Evolutionary conservation across 2,797 vertebrate species (phyloP), one percentile per base, ranked within the genome.

Genomic region (Peromyscus eremicus): DNA sequence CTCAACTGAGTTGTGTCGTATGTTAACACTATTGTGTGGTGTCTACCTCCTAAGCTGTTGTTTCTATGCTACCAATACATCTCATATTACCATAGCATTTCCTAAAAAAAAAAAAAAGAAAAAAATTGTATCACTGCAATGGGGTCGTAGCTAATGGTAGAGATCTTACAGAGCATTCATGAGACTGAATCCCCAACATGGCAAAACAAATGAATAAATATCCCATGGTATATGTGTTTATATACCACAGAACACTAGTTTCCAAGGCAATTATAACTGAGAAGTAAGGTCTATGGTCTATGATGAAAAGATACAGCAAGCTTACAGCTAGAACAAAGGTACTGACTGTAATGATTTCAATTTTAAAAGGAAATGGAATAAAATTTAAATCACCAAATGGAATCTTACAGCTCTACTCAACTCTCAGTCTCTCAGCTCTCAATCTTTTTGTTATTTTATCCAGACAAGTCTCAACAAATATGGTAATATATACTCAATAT

Each of bases 401-500:
- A 83, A 77, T 62, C n/a, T 40, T 82, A 73, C 11, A 85, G 60
- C 86, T 76, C 14, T 12, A 82, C 86, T 83, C 37, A 32, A 57
- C 27, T 76, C 52, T 75, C 70, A 94, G 43, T 90, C 95, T 75
- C 57, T 14, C 5, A 55, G 5, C 21, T 60, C 57, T 90, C 46
- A 23, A n/a, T 23, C 23, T 89, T 46, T 14, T 55, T 87, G 27
- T 92, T 84, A 70, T 86, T 87, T 49, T 76, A 46, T 37, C n/a
- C 52, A 57, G 64, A 97, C 96, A 93, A 86, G 17, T 34, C 70
- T 94, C 62, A 82, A 37, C 17, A 91, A 71, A 89, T 94, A 75
- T 0, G 4, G 68, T 81, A 77, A 93, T 87, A 29, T 81, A 52
- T 83, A 34, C 46, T 89, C 87, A 96, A 87, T 89, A 52, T 84